Percentiles rank a stretch among this genome's conserved stretches.
phyloP scores from a whole-genome alignment of 2,113 vertebrate species.

The Thalassoma bifasciatum region DNA sequence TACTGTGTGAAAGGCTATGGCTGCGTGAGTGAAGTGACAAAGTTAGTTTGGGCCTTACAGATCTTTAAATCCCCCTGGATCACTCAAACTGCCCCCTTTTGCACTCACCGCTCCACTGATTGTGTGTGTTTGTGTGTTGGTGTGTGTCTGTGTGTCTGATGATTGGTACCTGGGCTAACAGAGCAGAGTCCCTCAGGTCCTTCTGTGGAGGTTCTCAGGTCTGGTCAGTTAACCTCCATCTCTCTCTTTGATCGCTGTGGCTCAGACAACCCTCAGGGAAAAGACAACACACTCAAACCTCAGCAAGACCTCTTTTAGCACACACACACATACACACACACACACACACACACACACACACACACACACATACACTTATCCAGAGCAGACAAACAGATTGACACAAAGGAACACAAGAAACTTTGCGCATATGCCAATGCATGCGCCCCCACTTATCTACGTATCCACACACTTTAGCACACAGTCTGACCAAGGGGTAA shows the following conservation, averaged over 20 bases:
- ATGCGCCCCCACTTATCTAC: conserved; percentile 20
- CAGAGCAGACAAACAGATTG: conserved; percentile 57
- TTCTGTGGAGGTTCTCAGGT: conserved; percentile 80
- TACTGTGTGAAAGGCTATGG: conserved; percentile 79
- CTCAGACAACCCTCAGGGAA: conserved; percentile 80
- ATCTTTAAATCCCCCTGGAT: conserved; percentile 77
- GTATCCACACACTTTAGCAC: conserved; percentile 48
- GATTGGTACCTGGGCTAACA: conserved; percentile 80
- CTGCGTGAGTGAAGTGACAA: conserved; percentile 78
- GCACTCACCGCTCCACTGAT: conserved; percentile 62
- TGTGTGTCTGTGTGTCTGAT: conserved; percentile 58
- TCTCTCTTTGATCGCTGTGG: conserved; percentile 78
- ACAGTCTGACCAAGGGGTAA: conserved; percentile 67
- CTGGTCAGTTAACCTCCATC: conserved; percentile 84
- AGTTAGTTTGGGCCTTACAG: conserved; percentile 81
- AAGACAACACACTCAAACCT: conserved; percentile 74
- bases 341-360: too few species aligned
- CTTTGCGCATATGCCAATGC: conserved; percentile 54
- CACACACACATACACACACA: neutral
- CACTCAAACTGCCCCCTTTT: conserved; percentile 67
- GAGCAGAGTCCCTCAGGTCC: conserved; percentile 78
- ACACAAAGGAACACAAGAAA: conserved; percentile 49
- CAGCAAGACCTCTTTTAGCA: conserved; percentile 55
- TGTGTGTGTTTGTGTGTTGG: conserved; percentile 62
- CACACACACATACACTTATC: conserved; percentile 15